Percentiles rank a stretch among this genome's conserved stretches.
Evolutionary conservation across 1,140 invertebrate genomes (phyloP).

Genomic region (Platorchestia sp.): DNA sequence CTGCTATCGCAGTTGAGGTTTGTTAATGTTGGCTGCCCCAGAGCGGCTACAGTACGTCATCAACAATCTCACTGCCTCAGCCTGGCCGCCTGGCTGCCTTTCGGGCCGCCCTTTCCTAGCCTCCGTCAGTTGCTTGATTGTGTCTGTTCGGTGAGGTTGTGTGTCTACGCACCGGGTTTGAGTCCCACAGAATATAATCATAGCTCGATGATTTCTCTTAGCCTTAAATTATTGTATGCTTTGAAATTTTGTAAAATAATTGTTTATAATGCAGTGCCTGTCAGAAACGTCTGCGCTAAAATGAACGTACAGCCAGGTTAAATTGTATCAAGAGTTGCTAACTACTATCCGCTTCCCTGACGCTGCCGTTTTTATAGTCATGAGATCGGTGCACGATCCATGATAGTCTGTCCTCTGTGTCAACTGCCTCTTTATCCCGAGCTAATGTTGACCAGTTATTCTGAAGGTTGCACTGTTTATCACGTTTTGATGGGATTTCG

Average conservation of each 20-base stretch:
- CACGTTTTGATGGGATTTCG: background rate
- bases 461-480: background rate
- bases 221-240: background rate
- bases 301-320: background rate
- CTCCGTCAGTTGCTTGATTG: background rate
- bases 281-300: background rate
- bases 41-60: background rate
- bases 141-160: background rate
- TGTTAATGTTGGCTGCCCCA: background rate
- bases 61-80: background rate
- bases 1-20: background rate
- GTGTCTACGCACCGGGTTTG: background rate
- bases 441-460: background rate
- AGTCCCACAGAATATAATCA: background rate
- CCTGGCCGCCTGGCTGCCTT: background rate
- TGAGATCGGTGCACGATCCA: background rate
- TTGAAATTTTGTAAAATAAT: background rate
- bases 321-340: slow-evolving; percentile 22
- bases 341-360: slow-evolving; percentile 38
- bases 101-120: background rate
- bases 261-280: background rate
- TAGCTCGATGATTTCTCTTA: background rate
- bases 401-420: background rate
- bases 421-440: background rate
- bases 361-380: slow-evolving; percentile 24